Evolutionary conservation across 1,140 invertebrate species (phyloP).

Genomic region (Oedothorax gibbosus): DNA sequence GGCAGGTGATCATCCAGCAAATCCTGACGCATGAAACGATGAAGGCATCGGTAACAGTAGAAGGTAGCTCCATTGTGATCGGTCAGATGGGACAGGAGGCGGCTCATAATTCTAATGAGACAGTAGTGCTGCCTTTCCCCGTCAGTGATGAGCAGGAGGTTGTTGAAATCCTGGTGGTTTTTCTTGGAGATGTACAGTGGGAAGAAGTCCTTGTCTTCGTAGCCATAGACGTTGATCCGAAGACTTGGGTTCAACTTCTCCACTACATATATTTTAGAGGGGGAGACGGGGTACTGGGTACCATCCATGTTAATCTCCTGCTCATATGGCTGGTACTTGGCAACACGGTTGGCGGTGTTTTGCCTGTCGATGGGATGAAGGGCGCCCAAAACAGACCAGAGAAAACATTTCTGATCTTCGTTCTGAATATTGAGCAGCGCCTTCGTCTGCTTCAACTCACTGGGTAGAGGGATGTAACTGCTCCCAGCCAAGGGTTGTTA

Average conservation of each 20-base stretch:
- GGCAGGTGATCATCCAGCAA: neutral
- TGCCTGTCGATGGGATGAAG: no score
- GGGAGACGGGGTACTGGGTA: no score
- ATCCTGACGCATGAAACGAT: neutral
- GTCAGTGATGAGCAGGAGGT: neutral
- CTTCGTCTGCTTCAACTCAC: no score
- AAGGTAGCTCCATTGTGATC: neutral
- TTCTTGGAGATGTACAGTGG: constrained; percentile 1
- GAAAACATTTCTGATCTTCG: no score
- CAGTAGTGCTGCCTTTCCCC: neutral
- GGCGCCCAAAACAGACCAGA: no score
- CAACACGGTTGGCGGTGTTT: no score
- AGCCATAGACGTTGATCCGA: constrained; percentile 2
- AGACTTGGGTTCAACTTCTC: neutral
- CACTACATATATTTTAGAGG: no score
- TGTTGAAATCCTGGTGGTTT: neutral
- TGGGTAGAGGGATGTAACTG: no score
- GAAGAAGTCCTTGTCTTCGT: neutral
- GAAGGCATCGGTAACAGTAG: neutral
- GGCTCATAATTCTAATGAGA: neutral
- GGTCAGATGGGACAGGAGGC: neutral
- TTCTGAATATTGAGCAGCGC: no score
- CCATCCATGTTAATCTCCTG: no score
- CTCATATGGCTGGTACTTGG: no score
- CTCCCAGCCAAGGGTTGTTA: no score